These are phyloP conservation scores for Peucedramus taeniatus DNA, from an alignment of 2,113 vertebrate genomes.

Conservation along the genomic window DNA sequence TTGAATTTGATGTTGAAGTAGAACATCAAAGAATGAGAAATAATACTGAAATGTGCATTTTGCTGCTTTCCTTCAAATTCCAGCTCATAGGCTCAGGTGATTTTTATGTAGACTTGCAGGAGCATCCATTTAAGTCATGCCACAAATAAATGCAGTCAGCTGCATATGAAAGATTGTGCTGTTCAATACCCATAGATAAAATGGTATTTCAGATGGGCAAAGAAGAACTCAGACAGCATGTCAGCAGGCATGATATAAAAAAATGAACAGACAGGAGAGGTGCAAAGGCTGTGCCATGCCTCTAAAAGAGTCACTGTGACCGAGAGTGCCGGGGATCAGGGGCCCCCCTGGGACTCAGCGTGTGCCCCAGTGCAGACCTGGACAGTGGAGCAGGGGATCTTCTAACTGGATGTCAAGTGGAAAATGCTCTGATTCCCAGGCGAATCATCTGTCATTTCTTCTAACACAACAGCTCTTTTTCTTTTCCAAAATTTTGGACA, in stretches of 20 bases:
- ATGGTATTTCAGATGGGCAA: background rate
- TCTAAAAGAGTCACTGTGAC: background rate
- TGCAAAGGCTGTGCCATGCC: background rate
- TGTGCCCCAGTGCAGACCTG: background rate
- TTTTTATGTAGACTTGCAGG: background rate
- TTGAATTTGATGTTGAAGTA: background rate
- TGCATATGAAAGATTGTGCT: background rate
- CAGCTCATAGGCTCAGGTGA: background rate
- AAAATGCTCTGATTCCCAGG: background rate
- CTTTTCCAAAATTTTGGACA: background rate
- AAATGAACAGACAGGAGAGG: background rate
- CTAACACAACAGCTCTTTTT: background rate
- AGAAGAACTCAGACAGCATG: background rate
- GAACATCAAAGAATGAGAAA: background rate
- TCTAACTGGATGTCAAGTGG: background rate
- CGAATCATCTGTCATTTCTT: background rate
- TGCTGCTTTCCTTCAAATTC: background rate
- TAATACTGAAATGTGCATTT: background rate
- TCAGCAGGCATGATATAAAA: background rate
- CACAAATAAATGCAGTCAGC: background rate
- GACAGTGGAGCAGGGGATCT: accelerated
- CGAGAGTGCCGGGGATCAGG: accelerated
- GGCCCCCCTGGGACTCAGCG: accelerated
- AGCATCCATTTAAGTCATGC: background rate
- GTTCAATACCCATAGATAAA: background rate